Percentiles rank a stretch among this genome's conserved stretches.
phyloP scores from a whole-genome alignment of 2,888 invertebrate genomes.

The Lycocerus yunnanus region DNA sequence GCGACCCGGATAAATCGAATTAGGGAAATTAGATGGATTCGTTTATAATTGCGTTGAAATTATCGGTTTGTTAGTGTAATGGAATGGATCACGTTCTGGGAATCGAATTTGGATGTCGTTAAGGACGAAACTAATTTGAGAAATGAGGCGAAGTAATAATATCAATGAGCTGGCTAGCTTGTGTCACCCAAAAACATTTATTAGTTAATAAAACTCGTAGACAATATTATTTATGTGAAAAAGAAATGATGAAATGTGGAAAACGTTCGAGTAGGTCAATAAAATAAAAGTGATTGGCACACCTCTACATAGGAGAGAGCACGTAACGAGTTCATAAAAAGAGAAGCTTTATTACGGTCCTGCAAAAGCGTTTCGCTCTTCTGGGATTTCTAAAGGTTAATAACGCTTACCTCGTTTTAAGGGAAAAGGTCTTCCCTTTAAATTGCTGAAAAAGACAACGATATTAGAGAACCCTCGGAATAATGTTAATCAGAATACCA shows the following conservation, averaged over 20 bases:
- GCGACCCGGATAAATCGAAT: conserved; percentile 11
- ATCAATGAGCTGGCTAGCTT: conserved; percentile 21
- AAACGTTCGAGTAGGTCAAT: conserved; percentile 29
- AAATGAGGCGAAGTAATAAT: conserved; percentile 17
- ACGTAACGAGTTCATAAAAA: conserved; percentile 51
- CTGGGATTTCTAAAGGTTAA: conserved; percentile 42
- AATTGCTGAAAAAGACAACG: conserved; percentile 50
- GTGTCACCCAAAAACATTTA: conserved; percentile 18
- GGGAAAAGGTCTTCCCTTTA: conserved; percentile 40
- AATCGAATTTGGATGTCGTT: neutral
- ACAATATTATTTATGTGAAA: conserved; percentile 28
- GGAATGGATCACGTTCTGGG: neutral
- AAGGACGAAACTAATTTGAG: conserved; percentile 20
- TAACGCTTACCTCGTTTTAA: conserved; percentile 39
- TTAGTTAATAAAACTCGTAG: conserved; percentile 28
- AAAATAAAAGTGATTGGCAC: conserved; percentile 44
- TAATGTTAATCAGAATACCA: conserved; percentile 27
- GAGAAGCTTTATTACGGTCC: conserved; percentile 51
- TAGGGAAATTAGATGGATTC: neutral
- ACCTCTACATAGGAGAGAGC: conserved; percentile 37
- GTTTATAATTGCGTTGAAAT: neutral
- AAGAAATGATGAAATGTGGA: conserved; percentile 15
- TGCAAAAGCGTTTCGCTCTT: conserved; percentile 48
- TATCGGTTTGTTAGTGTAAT: neutral
- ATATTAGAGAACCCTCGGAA: conserved; percentile 43